These are phyloP conservation scores for Nannoperca australis DNA, from an alignment of 2,797 vertebrate species.

Conservation along the genomic window DNA sequence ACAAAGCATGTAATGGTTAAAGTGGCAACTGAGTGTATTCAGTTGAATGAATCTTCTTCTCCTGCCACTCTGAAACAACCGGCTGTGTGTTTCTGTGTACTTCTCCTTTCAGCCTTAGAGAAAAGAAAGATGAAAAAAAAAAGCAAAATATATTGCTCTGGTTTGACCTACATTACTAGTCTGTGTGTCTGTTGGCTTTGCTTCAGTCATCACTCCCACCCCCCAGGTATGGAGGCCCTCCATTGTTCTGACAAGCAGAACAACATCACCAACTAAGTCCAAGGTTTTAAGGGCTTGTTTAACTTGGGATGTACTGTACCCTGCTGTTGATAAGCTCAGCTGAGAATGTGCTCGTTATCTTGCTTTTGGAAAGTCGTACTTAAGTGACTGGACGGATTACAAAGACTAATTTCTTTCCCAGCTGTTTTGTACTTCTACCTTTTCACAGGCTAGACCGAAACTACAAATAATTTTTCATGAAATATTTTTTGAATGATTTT, in stretches of 20 bases:
- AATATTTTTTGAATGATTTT: neutral
- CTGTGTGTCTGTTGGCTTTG: constrained; percentile 33
- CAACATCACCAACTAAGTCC: constrained; percentile 16
- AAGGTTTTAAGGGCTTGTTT: constrained; percentile 35
- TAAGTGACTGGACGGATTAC: constrained; percentile 16
- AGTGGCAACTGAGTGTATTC: neutral
- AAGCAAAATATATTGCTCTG: constrained; percentile 46
- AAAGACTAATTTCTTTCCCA: neutral
- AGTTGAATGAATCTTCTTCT: neutral
- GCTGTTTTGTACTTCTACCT: constrained; percentile 5
- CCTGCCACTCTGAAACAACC: constrained; percentile 1
- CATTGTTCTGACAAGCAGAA: constrained; percentile 55
- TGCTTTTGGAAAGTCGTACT: constrained; percentile 41
- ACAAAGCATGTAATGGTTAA: neutral
- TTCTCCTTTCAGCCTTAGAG: constrained; percentile 19
- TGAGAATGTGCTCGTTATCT: constrained; percentile 46
- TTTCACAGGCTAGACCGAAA: neutral
- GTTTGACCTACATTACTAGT: constrained; percentile 15
- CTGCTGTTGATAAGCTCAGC: constrained; percentile 40
- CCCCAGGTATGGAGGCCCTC: constrained; percentile 49
- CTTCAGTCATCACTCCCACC: constrained; percentile 53
- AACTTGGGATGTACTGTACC: constrained; percentile 48
- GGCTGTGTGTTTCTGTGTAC: constrained; percentile 28
- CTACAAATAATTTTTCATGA: neutral
- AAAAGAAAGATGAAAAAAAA: too few relatives aligned